phyloP scores from a whole-genome alignment of 1,140 invertebrate species.

The Aleiodes sp. region DNA sequence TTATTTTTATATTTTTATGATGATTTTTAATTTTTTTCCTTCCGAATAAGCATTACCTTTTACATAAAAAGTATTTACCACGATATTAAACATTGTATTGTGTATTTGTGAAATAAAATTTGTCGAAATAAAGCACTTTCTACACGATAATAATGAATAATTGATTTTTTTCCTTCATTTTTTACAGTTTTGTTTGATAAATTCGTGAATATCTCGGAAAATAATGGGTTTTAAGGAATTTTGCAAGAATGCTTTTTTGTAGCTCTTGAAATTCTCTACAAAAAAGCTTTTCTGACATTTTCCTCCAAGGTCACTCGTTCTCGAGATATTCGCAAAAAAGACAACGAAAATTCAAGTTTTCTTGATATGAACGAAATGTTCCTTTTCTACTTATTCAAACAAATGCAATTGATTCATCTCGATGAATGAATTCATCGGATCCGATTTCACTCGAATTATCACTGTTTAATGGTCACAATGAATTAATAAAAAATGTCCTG shows the following conservation, averaged over 20 bases:
- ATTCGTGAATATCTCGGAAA: background rate
- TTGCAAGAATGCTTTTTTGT: too few relatives aligned
- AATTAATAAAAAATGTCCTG: background rate
- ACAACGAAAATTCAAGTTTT: too few relatives aligned
- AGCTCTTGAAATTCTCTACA: too few relatives aligned
- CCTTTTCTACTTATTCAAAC: too few relatives aligned
- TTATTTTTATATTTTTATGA: background rate
- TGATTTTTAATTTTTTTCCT: background rate
- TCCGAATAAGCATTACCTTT: background rate
- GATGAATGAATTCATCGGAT: too few relatives aligned
- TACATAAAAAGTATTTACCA: conserved; percentile 4
- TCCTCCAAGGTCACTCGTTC: too few relatives aligned
- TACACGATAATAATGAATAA: background rate
- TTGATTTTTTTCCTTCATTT: conserved; percentile 16
- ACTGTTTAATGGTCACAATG: background rate
- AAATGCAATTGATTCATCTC: too few relatives aligned
- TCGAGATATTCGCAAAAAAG: too few relatives aligned
- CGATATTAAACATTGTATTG: conserved; percentile 15
- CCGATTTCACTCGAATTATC: too few relatives aligned
- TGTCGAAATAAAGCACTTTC: conserved; percentile 32
- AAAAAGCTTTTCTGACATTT: too few relatives aligned
- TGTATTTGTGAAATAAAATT: conserved; percentile 20
- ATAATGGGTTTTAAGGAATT: too few relatives aligned
- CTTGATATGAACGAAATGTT: too few relatives aligned
- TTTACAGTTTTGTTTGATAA: background rate